A percentile compares a stretch with the other conserved stretches of the same genome.
These are phyloP conservation scores for Anniella stebbinsi DNA, from an alignment of 2,797 vertebrate species.

Conservation along the genomic window DNA sequence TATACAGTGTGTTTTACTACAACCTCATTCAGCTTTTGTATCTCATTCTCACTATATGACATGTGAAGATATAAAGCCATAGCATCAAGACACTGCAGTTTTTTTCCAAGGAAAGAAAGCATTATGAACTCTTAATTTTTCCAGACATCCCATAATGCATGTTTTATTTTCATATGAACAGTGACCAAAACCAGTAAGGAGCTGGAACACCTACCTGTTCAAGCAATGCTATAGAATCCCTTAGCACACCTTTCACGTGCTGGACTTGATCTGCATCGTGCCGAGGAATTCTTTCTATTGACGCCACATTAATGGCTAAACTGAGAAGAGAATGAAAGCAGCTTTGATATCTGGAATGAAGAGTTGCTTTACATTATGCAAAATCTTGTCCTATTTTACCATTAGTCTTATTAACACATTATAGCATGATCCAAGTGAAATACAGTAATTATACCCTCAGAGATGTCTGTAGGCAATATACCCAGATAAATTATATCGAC, in stretches of 20 bases:
- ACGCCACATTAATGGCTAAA: slow-evolving; percentile 78
- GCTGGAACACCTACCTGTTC: slow-evolving; percentile 85
- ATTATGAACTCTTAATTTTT: neutral
- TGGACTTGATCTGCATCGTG: slow-evolving; percentile 78
- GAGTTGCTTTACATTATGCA: neutral
- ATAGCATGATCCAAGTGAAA: neutral
- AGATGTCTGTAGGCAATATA: neutral
- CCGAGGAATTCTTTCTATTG: slow-evolving; percentile 73
- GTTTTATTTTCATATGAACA: neutral
- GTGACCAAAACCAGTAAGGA: neutral
- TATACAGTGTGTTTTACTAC: neutral
- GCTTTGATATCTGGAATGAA: slow-evolving; percentile 22
- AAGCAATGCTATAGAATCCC: slow-evolving; percentile 92
- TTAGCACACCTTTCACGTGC: slow-evolving; percentile 88
- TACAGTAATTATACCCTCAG: neutral
- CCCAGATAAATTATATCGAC: neutral
- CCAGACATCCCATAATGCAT: neutral
- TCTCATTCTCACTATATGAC: neutral
- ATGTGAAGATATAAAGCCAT: neutral
- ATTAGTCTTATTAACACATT: neutral
- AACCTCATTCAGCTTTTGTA: neutral
- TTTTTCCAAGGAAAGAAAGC: neutral
- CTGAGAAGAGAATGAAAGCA: slow-evolving; percentile 77
- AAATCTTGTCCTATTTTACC: neutral
- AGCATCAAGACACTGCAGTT: neutral